Evolutionary conservation across 2,888 invertebrate species (phyloP), one percentile per base, ranked within the genome.

Genomic region (Scaptomyza reducta): DNA sequence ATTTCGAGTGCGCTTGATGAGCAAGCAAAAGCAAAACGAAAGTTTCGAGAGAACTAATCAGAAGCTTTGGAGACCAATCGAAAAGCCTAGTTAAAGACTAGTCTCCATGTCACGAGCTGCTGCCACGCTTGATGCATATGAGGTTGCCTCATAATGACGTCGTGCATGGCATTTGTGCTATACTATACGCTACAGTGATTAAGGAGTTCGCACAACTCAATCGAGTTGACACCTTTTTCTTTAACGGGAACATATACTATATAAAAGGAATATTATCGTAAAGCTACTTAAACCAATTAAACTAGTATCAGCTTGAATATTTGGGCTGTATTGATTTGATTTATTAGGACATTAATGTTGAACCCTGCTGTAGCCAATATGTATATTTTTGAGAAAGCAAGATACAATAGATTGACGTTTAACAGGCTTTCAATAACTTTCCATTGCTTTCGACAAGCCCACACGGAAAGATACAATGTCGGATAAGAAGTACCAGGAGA

Each of bases 381-480:
- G 74, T 77, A 67, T 77, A 62, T 67, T 72, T 74, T 72, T 61
- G 60, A 46, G 66, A 46, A 64, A 73, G 72, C 73, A 67, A 62
- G 73, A 59, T 53, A 73, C 73, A 68, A 72, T 67, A 59, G 77
- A 74, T 77, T 74, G 79, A 77, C 81, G 64, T 71, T 70, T 53
- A 66, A 70, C 67, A 66, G 77, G 74, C 80, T 85, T 79, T 84
- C 87, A 83, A 87, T 81, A 81, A 87, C 80, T 87, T 81, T 78
- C 82, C 79, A 74, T 77, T 77, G 74, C 64, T 61, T 61, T 62
- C 53, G 83, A 77, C 80, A 80, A 86, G 80, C 86, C 86, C 83
- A 86, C 80, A 86, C 80, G 44, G 64, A 49, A 50, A 76, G 80
- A 83, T 87, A 84, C 85, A 78, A 63, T 83, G 85, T 81, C 62